Conservation (phyloP, 92 coral and sea anemone genomes). For the Chrysogorgia sp. region DNA sequence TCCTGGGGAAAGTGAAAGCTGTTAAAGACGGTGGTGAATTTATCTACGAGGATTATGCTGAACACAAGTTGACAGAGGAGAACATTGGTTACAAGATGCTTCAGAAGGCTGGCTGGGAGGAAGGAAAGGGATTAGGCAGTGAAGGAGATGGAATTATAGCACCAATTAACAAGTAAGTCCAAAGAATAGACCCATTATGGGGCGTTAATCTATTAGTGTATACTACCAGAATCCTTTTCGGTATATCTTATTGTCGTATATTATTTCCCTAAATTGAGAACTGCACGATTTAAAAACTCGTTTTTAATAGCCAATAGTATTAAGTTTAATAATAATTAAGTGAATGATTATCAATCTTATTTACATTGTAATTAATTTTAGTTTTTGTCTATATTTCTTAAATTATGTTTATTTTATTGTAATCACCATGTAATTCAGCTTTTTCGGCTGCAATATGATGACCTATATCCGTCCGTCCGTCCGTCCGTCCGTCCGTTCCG, state of each 20-base stretch:
- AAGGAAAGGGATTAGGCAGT: constrained; percentile 92
- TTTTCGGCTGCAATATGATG: no score
- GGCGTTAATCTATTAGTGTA: background rate
- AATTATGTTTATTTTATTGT: no score
- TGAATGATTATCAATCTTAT: no score
- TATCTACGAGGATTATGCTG: constrained; percentile 93
- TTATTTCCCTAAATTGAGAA: background rate
- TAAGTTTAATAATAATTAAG: no score
- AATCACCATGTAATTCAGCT: no score
- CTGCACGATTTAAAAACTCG: no score
- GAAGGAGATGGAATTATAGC: constrained; percentile 94
- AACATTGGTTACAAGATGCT: constrained; percentile 98
- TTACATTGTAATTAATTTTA: no score
- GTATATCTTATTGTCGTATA: background rate
- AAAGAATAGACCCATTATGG: background rate
- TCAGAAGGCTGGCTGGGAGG: constrained; percentile 96
- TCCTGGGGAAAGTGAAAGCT: constrained; percentile 84
- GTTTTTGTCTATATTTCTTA: no score
- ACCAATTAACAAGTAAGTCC: constrained; percentile 83
- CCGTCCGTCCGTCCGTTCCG: no score
- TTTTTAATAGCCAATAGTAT: no score
- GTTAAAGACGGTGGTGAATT: constrained; percentile 83
- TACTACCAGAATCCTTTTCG: background rate
- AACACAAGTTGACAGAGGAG: constrained; percentile 90
- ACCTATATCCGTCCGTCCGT: no score